Evolutionary conservation across 2,888 invertebrate genomes (phyloP).

Genomic region (Caenorhabditis japonica): DNA sequence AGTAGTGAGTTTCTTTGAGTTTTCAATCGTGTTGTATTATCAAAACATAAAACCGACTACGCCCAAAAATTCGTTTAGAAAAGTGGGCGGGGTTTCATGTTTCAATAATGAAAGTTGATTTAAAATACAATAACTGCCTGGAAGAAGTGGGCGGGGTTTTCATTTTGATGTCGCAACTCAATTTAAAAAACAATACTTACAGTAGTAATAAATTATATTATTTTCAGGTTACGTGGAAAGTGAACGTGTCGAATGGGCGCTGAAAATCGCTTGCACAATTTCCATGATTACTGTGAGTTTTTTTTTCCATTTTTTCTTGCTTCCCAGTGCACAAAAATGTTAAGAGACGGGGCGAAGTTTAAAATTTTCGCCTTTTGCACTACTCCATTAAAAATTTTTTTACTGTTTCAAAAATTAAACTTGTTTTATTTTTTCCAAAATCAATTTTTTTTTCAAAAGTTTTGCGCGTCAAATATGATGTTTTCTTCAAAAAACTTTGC

Average conservation of each 20-base stretch:
- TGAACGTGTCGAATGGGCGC: constrained; percentile 57
- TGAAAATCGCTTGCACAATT: constrained; percentile 68
- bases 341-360: too few relatives aligned
- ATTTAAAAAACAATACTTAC: neutral
- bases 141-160: too few relatives aligned
- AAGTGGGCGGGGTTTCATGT: neutral
- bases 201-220: too few relatives aligned
- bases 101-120: too few relatives aligned
- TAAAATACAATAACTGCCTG: too few relatives aligned
- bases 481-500: too few relatives aligned
- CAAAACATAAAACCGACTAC: neutral
- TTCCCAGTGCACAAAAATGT: neutral
- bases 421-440: too few relatives aligned
- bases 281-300: constrained; percentile 78
- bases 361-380: too few relatives aligned
- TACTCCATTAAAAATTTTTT: constrained; percentile 1
- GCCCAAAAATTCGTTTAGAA: neutral
- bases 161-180: too few relatives aligned
- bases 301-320: neutral
- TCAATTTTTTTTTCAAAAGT: too few relatives aligned
- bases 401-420: too few relatives aligned
- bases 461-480: too few relatives aligned
- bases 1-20: constrained; percentile 38
- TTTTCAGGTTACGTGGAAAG: constrained; percentile 63
- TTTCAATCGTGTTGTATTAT: neutral